phyloP scores from a whole-genome alignment of 2,113 vertebrate genomes.

The Scomber japonicus region DNA sequence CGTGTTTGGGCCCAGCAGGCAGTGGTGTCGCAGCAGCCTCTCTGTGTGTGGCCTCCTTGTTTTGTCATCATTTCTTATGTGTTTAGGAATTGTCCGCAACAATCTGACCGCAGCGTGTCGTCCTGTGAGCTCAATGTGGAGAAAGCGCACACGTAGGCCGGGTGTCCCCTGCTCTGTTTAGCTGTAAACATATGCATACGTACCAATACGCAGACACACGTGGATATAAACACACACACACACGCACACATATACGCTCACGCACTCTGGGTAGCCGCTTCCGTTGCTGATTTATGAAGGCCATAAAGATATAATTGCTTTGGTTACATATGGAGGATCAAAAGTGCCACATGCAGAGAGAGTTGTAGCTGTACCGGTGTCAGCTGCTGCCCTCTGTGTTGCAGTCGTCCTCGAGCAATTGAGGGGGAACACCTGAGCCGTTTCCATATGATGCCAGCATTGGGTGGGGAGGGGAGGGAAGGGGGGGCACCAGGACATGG shows the following conservation, averaged over 20 bases:
- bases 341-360: conserved; percentile 48
- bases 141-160: conserved; percentile 58
- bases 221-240: conserved; percentile 55
- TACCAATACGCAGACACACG: conserved; percentile 44
- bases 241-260: conserved; percentile 26
- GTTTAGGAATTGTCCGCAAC: conserved; percentile 83
- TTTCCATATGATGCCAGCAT: conserved; percentile 69
- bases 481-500: conserved; percentile 64
- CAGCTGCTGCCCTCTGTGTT: conserved; percentile 55
- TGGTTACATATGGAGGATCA: conserved; percentile 65
- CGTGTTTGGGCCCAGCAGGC: conserved; percentile 67
- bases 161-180: conserved; percentile 48
- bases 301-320: conserved; percentile 64
- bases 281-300: conserved; percentile 50
- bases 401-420: conserved; percentile 56
- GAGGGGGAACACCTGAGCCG: conserved; percentile 77
- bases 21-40: conserved; percentile 68
- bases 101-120: conserved; percentile 77
- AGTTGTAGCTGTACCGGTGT: conserved; percentile 27
- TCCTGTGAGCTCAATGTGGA: conserved; percentile 63
- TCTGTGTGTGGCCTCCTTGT: conserved; percentile 84
- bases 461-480: neutral
- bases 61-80: conserved; percentile 83
- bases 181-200: conserved; percentile 60
- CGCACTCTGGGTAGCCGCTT: conserved; percentile 25